Evolutionary conservation across 2,113 vertebrate genomes (phyloP).

Genomic region (Cromileptes altivelis): DNA sequence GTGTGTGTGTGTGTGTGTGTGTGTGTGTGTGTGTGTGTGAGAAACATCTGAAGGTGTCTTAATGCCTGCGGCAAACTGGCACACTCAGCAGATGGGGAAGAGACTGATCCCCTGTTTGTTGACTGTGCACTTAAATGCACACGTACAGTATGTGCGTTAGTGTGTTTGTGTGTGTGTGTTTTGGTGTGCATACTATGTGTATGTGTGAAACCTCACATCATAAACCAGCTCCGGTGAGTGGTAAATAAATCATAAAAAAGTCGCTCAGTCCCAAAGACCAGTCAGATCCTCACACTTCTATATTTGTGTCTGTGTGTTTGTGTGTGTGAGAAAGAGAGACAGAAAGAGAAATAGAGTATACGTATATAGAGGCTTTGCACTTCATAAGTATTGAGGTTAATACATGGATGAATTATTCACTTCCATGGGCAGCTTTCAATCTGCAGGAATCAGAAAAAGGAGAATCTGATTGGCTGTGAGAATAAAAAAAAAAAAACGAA

Average conservation of each 20-base stretch:
- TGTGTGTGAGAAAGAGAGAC: constrained; percentile 4
- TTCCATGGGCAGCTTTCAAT: constrained; percentile 50
- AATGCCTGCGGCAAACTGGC: constrained; percentile 83
- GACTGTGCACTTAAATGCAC: constrained; percentile 87
- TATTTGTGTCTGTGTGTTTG: constrained; percentile 6
- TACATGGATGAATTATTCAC: constrained; percentile 83
- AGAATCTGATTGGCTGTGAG: constrained; percentile 30
- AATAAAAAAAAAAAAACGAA: constrained; percentile 18
- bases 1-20: constrained; percentile 51
- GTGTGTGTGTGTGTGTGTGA: constrained; percentile 45
- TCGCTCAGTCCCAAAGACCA: constrained; percentile 61
- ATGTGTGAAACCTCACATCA: constrained; percentile 73
- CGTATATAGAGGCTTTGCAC: constrained; percentile 16
- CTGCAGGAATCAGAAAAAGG: constrained; percentile 26
- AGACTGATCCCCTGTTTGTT: constrained; percentile 88
- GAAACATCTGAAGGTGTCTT: constrained; percentile 75
- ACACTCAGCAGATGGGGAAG: constrained; percentile 83
- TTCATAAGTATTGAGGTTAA: constrained; percentile 81
- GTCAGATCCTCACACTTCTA: constrained; percentile 48
- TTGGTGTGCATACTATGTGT: not conserved
- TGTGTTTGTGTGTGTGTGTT: constrained; percentile 1
- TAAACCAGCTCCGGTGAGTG: constrained; percentile 75
- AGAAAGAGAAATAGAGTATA: not conserved
- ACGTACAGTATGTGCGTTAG: constrained; percentile 27
- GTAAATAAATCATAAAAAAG: constrained; percentile 90